phyloP scores from a whole-genome alignment of 2,113 vertebrate species.

The Pituophis catenifer region DNA sequence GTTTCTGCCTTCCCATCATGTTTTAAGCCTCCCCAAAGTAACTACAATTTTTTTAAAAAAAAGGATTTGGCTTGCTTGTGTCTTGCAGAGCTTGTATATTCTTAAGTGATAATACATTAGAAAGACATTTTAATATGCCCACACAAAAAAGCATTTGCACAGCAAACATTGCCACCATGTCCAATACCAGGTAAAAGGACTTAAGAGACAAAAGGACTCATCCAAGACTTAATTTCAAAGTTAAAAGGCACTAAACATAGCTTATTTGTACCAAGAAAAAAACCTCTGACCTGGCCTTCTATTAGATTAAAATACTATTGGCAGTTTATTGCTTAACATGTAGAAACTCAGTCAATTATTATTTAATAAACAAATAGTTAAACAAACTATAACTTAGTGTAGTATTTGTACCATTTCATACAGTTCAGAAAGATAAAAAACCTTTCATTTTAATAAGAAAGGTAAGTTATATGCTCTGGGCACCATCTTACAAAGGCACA shows the following conservation, averaged over 20 bases:
- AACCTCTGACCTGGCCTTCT: neutral
- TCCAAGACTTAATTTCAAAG: neutral
- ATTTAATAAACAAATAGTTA: neutral
- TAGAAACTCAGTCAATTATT: neutral
- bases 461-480: neutral
- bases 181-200: neutral
- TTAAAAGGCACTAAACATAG: neutral
- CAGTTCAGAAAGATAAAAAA: neutral
- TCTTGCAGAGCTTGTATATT: neutral
- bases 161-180: neutral
- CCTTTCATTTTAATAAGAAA: neutral
- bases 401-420: neutral
- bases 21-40: neutral
- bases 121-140: neutral
- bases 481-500: neutral
- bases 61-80: neutral
- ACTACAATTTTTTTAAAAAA: neutral
- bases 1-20: neutral
- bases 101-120: neutral
- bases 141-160: neutral
- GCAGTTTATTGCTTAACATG: neutral
- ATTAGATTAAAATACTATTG: neutral
- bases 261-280: neutral
- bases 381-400: neutral
- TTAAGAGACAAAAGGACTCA: neutral